phyloP scores from a whole-genome alignment of 2,113 vertebrate species.

The Penelope pileata region DNA sequence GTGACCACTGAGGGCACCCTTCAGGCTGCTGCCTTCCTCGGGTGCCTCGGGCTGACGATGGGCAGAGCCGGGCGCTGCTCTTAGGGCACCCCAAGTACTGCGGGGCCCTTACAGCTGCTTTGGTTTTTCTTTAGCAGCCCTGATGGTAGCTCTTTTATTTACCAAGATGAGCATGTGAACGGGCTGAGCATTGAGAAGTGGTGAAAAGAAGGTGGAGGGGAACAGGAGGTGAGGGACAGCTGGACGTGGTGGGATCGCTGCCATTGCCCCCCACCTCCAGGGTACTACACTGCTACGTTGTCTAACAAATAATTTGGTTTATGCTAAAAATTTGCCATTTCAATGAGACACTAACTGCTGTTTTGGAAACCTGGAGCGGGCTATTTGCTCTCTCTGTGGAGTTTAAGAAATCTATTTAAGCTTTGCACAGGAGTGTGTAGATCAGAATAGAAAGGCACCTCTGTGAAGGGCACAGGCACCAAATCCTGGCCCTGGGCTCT shows the following conservation, averaged over 20 bases:
- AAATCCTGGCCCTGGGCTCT: background rate
- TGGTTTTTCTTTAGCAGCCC: background rate
- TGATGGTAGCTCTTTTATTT: background rate
- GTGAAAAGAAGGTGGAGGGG: background rate
- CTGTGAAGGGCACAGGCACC: background rate
- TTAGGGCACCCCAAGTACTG: background rate
- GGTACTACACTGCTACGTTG: background rate
- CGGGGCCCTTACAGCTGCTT: background rate
- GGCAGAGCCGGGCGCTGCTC: background rate
- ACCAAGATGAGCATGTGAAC: background rate
- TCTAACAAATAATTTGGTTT: background rate
- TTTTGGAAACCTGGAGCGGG: background rate
- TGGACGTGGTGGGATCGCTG: background rate
- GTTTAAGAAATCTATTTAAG: background rate
- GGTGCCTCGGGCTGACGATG: background rate
- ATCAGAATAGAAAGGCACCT: background rate
- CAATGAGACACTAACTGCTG: background rate
- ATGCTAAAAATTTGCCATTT: background rate
- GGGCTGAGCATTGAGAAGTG: background rate
- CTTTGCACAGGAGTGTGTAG: background rate
- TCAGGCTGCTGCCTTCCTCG: background rate
- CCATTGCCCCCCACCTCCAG: background rate
- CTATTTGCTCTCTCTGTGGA: background rate
- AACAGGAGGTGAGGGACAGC: background rate
- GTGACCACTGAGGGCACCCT: slow-evolving; percentile 38